Evolutionary conservation across 2,113 vertebrate genomes (phyloP).

Genomic region (Colius striatus): DNA sequence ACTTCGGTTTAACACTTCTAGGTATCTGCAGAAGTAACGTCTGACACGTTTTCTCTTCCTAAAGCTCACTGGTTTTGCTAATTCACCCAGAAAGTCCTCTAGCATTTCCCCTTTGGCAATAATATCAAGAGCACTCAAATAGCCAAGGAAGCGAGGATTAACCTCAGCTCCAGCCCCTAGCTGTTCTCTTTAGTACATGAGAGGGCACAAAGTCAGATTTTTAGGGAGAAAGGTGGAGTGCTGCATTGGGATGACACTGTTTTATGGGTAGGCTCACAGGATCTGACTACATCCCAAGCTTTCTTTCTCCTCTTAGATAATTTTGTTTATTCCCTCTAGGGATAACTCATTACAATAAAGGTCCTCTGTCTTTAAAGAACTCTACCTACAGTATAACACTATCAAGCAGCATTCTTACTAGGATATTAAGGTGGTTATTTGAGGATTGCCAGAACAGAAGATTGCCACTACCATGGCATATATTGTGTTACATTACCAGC

Average conservation of each 20-base stretch:
- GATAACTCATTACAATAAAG: background rate
- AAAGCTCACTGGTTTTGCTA: background rate
- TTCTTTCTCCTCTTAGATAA: background rate
- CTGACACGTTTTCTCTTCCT: background rate
- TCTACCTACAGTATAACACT: background rate
- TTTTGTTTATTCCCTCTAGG: background rate
- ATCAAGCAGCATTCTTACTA: background rate
- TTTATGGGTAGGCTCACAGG: background rate
- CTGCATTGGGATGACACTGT: background rate
- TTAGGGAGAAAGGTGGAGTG: background rate
- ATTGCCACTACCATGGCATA: background rate
- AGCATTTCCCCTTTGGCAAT: background rate
- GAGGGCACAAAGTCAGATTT: background rate
- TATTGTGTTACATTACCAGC: background rate
- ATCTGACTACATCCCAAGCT: background rate
- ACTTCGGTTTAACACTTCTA: background rate
- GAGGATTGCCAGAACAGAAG: background rate
- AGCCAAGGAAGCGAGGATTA: background rate
- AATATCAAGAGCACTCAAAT: background rate
- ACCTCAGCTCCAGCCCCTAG: background rate
- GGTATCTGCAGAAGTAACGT: background rate
- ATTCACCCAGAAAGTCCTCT: background rate
- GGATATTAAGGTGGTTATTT: background rate
- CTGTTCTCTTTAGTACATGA: background rate
- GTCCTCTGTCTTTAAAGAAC: background rate